Percentiles rank a stretch among this genome's conserved stretches.
These are phyloP conservation scores for Dynastes hyllus DNA, from an alignment of 2,888 invertebrate species.

Conservation along the genomic window DNA sequence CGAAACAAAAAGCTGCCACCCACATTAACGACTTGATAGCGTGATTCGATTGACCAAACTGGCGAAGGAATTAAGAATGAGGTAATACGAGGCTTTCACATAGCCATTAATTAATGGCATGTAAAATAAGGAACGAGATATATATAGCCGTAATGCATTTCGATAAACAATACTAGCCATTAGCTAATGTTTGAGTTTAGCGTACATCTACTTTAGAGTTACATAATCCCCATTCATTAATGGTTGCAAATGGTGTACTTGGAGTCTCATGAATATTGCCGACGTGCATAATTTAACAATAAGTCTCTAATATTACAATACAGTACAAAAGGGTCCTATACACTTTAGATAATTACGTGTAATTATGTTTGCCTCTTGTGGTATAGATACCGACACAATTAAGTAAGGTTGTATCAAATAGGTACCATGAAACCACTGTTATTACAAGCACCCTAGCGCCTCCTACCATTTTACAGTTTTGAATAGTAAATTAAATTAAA, in stretches of 20 bases:
- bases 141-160: neutral
- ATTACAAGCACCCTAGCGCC: too few relatives aligned
- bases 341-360: too few relatives aligned
- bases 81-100: neutral
- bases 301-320: constrained; percentile 1
- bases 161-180: constrained; percentile 8
- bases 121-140: neutral
- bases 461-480: too few relatives aligned
- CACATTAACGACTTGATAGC: neutral
- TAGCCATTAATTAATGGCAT: neutral
- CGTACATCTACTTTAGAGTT: neutral
- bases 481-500: too few relatives aligned
- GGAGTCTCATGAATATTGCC: neutral
- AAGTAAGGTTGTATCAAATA: too few relatives aligned
- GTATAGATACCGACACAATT: too few relatives aligned
- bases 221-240: neutral
- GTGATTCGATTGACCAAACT: constrained; percentile 1
- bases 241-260: neutral
- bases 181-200: constrained; percentile 8
- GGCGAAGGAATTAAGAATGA: constrained; percentile 17
- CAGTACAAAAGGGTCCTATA: neutral
- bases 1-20: constrained; percentile 27
- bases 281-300: neutral
- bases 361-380: too few relatives aligned
- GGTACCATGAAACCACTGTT: too few relatives aligned